Conservation (phyloP, 2,113 vertebrate species). For the Megaceryle maxima region DNA sequence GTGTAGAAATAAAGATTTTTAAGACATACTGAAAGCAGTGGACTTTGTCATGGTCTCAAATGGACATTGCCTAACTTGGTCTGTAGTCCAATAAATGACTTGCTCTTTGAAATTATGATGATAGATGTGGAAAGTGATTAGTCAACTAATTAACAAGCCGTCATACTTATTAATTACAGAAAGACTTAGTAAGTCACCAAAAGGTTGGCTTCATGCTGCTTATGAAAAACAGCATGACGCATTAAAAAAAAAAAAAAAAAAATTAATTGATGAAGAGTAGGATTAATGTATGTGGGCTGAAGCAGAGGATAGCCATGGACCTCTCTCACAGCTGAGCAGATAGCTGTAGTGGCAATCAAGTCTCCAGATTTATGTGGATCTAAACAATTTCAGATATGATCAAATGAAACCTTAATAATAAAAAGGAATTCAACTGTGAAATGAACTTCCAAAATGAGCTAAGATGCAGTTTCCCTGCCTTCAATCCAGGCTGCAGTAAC, state of each 20-base stretch:
- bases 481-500: background rate
- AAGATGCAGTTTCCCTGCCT: background rate
- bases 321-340: background rate
- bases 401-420: conserved; percentile 37
- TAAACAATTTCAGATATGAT: conserved; percentile 38
- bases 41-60: background rate
- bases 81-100: background rate
- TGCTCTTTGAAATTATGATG: background rate
- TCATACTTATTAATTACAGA: conserved; percentile 16
- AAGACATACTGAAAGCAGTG: background rate
- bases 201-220: conserved; percentile 14
- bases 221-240: background rate
- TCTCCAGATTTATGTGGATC: conserved; percentile 20
- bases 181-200: background rate
- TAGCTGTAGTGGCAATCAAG: background rate
- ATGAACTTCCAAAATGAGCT: conserved; percentile 45
- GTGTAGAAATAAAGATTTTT: background rate
- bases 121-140: conserved; percentile 29
- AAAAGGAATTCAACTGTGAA: conserved; percentile 65
- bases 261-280: background rate
- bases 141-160: conserved; percentile 15
- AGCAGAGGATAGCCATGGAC: background rate
- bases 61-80: background rate
- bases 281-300: background rate
- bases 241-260: background rate